phyloP scores from a whole-genome alignment of 2,888 invertebrate genomes.

The Philhelius pedissequus region DNA sequence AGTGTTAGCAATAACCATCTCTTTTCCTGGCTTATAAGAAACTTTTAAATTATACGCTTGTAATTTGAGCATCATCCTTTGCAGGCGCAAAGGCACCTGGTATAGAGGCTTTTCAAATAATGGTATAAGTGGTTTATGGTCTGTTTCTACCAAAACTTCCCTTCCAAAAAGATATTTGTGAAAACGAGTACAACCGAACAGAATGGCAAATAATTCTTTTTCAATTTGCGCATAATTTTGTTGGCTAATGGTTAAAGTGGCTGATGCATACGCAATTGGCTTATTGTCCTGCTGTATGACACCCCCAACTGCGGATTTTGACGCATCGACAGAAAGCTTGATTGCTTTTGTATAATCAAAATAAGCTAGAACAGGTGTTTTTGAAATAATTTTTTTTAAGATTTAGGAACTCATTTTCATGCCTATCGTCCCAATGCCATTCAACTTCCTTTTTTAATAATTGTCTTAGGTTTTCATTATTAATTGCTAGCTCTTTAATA shows the following conservation, averaged over 20 bases:
- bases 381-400: neutral
- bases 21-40: too few relatives aligned
- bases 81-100: too few relatives aligned
- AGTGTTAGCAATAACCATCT: too few relatives aligned
- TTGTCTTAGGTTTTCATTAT: conserved; percentile 23
- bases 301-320: neutral
- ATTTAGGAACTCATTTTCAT: conserved; percentile 5
- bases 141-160: too few relatives aligned
- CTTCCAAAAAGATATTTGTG: too few relatives aligned
- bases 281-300: neutral
- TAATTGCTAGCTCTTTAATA: conserved; percentile 19
- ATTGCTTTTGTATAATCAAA: neutral
- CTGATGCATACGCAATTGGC: neutral
- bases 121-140: too few relatives aligned
- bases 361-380: neutral
- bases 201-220: too few relatives aligned
- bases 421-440: conserved; percentile 9
- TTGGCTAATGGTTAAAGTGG: neutral
- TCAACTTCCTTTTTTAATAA: conserved; percentile 19
- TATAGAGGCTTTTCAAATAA: too few relatives aligned
- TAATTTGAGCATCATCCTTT: too few relatives aligned
- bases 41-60: too few relatives aligned
- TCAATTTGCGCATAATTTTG: too few relatives aligned
- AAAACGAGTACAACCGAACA: too few relatives aligned
- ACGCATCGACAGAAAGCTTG: neutral